Conservation (phyloP, 2,113 vertebrate species). For the Ageneiosus marmoratus region DNA sequence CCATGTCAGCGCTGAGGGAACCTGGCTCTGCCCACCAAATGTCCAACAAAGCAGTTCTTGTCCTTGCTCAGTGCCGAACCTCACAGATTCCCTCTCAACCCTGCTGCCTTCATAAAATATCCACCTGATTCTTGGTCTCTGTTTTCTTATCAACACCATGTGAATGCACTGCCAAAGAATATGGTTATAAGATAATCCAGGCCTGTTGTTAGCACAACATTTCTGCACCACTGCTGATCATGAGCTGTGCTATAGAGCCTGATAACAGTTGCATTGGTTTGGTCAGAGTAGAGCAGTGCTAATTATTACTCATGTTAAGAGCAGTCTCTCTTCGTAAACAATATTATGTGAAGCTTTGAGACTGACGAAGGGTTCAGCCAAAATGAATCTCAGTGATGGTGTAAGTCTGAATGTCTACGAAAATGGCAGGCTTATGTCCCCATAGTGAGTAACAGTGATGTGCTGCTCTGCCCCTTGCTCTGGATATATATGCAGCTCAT, state of each 20-base stretch:
- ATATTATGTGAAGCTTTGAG: background rate
- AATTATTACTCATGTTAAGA: background rate
- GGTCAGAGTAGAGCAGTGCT: background rate
- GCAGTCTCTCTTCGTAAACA: background rate
- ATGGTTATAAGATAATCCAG: slow-evolving; percentile 5
- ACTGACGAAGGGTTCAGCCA: background rate
- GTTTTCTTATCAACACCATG: slow-evolving; percentile 20
- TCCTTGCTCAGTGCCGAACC: slow-evolving; percentile 62
- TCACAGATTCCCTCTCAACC: slow-evolving; percentile 55
- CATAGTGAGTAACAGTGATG: background rate
- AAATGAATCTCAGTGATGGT: slow-evolving; percentile 5
- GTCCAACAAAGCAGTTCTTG: slow-evolving; percentile 67
- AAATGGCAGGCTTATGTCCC: background rate
- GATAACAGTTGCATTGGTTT: background rate
- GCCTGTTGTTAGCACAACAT: slow-evolving; percentile 5
- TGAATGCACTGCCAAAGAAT: slow-evolving; percentile 6
- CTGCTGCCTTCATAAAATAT: slow-evolving; percentile 61
- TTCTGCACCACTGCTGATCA: background rate
- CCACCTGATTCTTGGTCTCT: slow-evolving; percentile 30
- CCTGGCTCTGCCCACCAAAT: slow-evolving; percentile 33
- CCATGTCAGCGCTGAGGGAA: slow-evolving; percentile 57
- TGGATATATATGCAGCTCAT: slow-evolving; percentile 18
- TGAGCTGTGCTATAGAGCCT: slow-evolving; percentile 25
- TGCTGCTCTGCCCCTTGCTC: slow-evolving; percentile 3
- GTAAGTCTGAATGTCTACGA: background rate